A percentile compares a stretch with the other conserved stretches of the same genome.
Evolutionary conservation across 2,113 vertebrate species (phyloP).

Genomic region (Chrysochloris asiatica): DNA sequence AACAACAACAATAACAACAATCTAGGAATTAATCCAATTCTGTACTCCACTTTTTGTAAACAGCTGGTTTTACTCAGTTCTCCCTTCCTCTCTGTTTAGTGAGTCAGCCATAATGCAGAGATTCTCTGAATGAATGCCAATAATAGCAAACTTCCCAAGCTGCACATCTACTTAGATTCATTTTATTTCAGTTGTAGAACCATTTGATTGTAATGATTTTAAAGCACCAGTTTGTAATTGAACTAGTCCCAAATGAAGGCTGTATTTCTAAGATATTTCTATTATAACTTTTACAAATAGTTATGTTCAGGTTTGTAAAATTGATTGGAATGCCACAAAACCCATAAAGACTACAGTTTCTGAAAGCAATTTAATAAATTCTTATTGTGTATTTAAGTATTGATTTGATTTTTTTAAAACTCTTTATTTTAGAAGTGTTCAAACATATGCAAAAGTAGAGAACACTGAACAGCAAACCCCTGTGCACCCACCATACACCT

Average conservation of each 20-base stretch:
- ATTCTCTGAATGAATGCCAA: background rate
- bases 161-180: background rate
- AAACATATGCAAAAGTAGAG: too few relatives aligned
- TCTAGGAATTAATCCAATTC: background rate
- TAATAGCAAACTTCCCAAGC: background rate
- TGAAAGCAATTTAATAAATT: background rate
- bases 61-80: background rate
- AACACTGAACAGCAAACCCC: background rate
- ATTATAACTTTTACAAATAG: background rate
- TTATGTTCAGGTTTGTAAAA: background rate
- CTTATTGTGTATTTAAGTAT: background rate
- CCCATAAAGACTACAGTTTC: background rate
- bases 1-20: too few relatives aligned
- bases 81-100: background rate
- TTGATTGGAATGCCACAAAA: background rate
- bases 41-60: too few relatives aligned
- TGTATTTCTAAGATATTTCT: background rate
- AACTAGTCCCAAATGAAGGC: background rate
- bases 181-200: background rate
- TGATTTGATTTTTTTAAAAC: background rate
- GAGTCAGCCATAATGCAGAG: background rate
- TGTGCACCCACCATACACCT: background rate
- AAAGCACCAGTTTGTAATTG: background rate
- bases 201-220: background rate
- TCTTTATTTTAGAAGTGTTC: background rate